Percentiles rank a stretch among this genome's conserved stretches.
phyloP scores from a whole-genome alignment of 2,888 invertebrate genomes.

The Podabrus alpinus region DNA sequence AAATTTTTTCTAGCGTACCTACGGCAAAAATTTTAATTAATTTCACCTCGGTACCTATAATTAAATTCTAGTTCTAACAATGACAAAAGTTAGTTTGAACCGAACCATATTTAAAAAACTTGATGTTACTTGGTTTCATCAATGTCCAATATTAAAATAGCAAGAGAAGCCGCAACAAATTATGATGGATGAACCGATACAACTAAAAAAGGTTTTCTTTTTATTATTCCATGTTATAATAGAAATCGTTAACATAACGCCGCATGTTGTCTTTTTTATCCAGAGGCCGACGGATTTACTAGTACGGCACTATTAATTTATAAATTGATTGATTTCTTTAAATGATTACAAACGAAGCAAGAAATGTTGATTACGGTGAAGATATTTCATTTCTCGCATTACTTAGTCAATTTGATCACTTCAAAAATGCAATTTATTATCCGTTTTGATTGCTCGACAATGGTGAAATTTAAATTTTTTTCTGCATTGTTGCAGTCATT shows the following conservation, averaged over 20 bases:
- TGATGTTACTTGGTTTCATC: not conserved
- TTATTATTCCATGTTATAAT: conserved; percentile 5
- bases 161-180: conserved; percentile 12
- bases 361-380: not conserved
- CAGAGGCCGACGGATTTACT: conserved; percentile 2
- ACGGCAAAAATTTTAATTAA: not conserved
- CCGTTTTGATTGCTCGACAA: not conserved
- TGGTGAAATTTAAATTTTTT: not conserved
- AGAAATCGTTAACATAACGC: conserved; percentile 15
- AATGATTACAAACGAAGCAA: not conserved
- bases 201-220: conserved; percentile 5
- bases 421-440: not conserved
- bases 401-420: not conserved
- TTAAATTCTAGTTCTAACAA: not conserved
- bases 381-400: not conserved
- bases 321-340: conserved; percentile 1
- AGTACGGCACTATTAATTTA: conserved; percentile 1
- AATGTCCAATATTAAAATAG: conserved; percentile 1
- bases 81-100: not conserved
- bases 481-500: not conserved
- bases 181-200: conserved; percentile 18
- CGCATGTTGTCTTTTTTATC: conserved; percentile 6
- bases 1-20: not conserved
- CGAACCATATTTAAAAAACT: not conserved
- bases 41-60: not conserved